phyloP scores from a whole-genome alignment of 2,113 vertebrate genomes.

The Campylorhamphus procurvoides region DNA sequence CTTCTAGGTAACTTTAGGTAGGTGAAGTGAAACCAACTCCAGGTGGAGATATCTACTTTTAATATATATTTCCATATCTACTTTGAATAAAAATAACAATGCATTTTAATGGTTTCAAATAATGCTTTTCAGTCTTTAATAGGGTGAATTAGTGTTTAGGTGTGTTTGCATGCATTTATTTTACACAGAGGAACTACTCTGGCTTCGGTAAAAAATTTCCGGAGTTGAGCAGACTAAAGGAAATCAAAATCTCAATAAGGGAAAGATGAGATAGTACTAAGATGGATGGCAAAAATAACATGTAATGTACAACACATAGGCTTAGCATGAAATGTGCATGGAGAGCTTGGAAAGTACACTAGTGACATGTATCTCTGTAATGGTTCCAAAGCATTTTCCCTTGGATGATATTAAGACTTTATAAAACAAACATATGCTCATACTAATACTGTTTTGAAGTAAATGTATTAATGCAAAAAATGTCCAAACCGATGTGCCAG shows the following conservation, averaged over 20 bases:
- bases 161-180: not conserved
- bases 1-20: not conserved
- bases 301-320: not conserved
- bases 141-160: not conserved
- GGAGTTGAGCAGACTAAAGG: not conserved
- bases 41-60: not conserved
- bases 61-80: not conserved
- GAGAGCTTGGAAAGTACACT: slow-evolving; percentile 18
- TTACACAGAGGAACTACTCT: not conserved
- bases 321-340: slow-evolving; percentile 19
- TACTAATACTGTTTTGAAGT: slow-evolving; percentile 48
- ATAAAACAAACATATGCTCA: slow-evolving; percentile 65
- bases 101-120: not conserved
- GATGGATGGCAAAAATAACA: not conserved
- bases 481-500: slow-evolving; percentile 46
- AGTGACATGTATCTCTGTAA: slow-evolving; percentile 41
- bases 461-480: slow-evolving; percentile 59
- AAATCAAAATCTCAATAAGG: slow-evolving; percentile 1
- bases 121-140: not conserved
- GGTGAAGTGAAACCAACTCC: not conserved
- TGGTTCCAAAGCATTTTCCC: slow-evolving; percentile 55
- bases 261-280: slow-evolving; percentile 2
- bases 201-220: not conserved
- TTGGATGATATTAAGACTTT: slow-evolving; percentile 57
- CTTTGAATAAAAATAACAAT: not conserved